These are phyloP conservation scores for Aythya baeri DNA, from an alignment of 2,113 vertebrate species.

Conservation along the genomic window DNA sequence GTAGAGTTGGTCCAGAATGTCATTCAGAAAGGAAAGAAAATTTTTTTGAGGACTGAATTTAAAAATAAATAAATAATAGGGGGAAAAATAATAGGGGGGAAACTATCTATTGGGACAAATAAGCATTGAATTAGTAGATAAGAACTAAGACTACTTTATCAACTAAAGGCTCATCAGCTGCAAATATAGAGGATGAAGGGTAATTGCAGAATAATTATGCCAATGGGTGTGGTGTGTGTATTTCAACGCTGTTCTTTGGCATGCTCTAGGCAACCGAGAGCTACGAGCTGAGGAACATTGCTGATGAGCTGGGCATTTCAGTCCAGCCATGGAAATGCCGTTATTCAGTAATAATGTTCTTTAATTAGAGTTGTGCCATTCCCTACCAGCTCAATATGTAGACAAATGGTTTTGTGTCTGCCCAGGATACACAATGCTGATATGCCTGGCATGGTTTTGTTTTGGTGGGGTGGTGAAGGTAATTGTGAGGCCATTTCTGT, in stretches of 20 bases:
- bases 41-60: neutral
- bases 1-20: neutral
- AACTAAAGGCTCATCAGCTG: neutral
- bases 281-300: neutral
- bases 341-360: neutral
- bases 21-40: neutral
- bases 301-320: neutral
- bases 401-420: neutral
- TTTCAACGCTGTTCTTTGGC: neutral
- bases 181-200: neutral
- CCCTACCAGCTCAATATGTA: neutral
- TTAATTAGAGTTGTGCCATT: neutral
- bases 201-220: neutral
- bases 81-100: neutral
- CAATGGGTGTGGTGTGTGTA: fast-evolving
- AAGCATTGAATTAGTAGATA: neutral
- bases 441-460: neutral
- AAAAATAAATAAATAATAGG: neutral
- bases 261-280: neutral
- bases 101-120: neutral
- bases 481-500: neutral
- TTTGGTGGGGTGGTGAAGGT: neutral
- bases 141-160: neutral
- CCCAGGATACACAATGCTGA: neutral
- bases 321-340: neutral